phyloP scores from a whole-genome alignment of 2,113 vertebrate genomes.

The Hoplias malabaricus region DNA sequence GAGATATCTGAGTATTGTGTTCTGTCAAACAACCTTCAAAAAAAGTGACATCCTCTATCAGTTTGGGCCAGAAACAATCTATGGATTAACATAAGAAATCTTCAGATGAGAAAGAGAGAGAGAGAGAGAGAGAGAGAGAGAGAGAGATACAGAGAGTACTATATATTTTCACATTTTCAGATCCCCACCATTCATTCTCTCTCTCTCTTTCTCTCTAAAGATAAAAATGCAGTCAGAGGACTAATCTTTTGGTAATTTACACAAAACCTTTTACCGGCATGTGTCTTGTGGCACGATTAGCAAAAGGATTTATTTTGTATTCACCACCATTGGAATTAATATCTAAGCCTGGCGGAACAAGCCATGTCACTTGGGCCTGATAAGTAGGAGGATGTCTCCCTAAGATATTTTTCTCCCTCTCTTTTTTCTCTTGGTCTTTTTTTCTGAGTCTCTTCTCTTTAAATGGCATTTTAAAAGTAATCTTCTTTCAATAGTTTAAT shows the following conservation, averaged over 20 bases:
- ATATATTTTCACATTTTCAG: slow-evolving; percentile 12
- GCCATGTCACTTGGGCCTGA: slow-evolving; percentile 70
- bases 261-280: slow-evolving; percentile 71
- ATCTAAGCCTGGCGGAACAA: slow-evolving; percentile 69
- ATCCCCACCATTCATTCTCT: slow-evolving; percentile 40
- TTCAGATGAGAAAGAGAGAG: not conserved
- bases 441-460: slow-evolving; percentile 20
- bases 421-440: not conserved
- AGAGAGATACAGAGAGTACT: slow-evolving; percentile 9
- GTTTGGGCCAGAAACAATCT: slow-evolving; percentile 68
- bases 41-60: slow-evolving; percentile 63
- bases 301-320: slow-evolving; percentile 73
- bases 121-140: slow-evolving; percentile 46
- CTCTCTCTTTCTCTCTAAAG: slow-evolving; percentile 65
- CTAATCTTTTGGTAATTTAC: slow-evolving; percentile 78
- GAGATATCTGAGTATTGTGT: slow-evolving; percentile 55
- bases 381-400: slow-evolving; percentile 69
- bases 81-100: slow-evolving; percentile 56
- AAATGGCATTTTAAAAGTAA: slow-evolving; percentile 44
- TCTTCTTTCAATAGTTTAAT: slow-evolving; percentile 34
- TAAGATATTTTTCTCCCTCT: slow-evolving; percentile 62
- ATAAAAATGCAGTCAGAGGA: slow-evolving; percentile 65
- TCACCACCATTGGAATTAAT: slow-evolving; percentile 74
- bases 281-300: slow-evolving; percentile 72
- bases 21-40: slow-evolving; percentile 65